Evolutionary conservation across 2,888 invertebrate species (phyloP).

Genomic region (Dexiosoma caninum): DNA sequence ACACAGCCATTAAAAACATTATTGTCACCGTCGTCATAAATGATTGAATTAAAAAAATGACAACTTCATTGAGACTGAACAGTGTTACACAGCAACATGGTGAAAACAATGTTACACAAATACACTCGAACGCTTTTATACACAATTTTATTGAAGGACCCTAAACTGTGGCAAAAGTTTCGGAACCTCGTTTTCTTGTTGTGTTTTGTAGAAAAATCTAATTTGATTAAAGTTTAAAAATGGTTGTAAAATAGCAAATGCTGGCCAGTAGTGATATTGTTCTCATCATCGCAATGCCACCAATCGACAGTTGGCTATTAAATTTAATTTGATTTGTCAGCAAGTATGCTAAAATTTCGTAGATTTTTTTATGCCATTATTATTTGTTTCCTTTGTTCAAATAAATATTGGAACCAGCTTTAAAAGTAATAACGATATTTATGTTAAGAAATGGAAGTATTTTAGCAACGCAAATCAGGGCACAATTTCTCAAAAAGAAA

Average conservation of each 20-base stretch:
- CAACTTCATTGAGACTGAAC: slow-evolving; percentile 2
- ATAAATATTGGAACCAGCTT: background rate
- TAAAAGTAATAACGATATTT: background rate
- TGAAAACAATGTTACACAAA: background rate
- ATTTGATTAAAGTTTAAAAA: slow-evolving; percentile 25
- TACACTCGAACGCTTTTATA: background rate
- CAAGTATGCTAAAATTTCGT: slow-evolving; percentile 5
- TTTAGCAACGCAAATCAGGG: too few species aligned
- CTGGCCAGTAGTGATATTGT: slow-evolving; percentile 9
- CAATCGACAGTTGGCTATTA: background rate
- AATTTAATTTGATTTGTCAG: slow-evolving; percentile 30
- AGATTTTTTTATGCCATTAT: background rate
- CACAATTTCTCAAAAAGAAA: too few species aligned
- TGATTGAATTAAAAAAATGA: slow-evolving; percentile 42
- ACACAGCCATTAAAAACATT: slow-evolving; percentile 22
- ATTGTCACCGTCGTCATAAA: slow-evolving; percentile 25
- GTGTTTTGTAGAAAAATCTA: background rate
- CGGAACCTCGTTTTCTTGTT: background rate
- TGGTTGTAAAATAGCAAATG: slow-evolving; percentile 33
- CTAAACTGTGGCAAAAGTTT: slow-evolving; percentile 9
- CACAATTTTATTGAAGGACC: background rate
- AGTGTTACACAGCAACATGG: background rate
- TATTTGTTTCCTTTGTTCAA: background rate
- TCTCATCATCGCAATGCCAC: background rate
- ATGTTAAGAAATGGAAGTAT: background rate